Conservation (phyloP, 2,113 vertebrate species). For the Ophiodon elongatus region DNA sequence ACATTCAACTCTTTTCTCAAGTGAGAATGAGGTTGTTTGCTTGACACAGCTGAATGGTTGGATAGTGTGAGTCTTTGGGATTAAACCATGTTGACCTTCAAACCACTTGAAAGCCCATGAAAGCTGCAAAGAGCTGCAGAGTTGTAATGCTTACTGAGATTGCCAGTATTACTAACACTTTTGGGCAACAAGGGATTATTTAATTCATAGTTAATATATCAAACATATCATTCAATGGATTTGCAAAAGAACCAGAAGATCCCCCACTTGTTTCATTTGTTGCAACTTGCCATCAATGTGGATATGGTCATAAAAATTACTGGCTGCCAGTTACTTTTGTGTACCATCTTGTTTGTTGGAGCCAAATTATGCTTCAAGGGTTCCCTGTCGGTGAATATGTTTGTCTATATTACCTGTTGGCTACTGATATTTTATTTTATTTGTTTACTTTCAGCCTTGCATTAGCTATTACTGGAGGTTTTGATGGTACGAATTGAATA, state of each 20-base stretch:
- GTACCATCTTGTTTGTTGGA: neutral
- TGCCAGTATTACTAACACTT: neutral
- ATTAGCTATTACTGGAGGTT: neutral
- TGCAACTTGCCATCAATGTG: too few species aligned
- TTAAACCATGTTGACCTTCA: neutral
- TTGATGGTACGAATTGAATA: neutral
- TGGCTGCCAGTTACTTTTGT: neutral
- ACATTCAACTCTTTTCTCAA: neutral
- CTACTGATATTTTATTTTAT: neutral
- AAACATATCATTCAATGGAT: neutral
- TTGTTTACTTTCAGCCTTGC: neutral
- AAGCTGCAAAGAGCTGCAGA: neutral
- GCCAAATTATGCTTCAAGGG: neutral
- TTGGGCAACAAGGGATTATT: neutral
- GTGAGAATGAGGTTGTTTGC: neutral
- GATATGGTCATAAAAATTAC: neutral
- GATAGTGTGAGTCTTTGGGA: neutral
- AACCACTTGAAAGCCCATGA: conserved; percentile 5
- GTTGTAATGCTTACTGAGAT: neutral
- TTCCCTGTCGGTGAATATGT: neutral
- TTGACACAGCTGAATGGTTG: neutral
- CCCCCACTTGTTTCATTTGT: neutral
- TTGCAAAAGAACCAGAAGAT: neutral
- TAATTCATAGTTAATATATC: neutral
- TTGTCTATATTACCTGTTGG: neutral